Evolutionary conservation across 2,888 invertebrate species (phyloP).

Genomic region (Drosophila koepferae): DNA sequence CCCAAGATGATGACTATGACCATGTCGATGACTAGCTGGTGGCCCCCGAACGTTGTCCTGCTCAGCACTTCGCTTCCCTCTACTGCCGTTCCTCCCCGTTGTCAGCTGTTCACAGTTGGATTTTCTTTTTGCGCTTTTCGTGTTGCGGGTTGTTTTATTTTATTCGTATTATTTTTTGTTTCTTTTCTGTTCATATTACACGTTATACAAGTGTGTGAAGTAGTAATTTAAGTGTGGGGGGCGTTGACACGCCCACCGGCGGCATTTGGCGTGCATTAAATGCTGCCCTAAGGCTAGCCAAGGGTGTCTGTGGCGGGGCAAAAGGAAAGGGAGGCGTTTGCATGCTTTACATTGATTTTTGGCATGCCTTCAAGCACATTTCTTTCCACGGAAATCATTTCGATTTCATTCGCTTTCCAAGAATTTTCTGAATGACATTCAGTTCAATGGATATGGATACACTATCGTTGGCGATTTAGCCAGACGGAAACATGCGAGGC

Average conservation of each 20-base stretch:
- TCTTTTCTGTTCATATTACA: slow-evolving; percentile 61
- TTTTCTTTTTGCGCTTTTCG: slow-evolving; percentile 57
- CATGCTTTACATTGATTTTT: slow-evolving; percentile 68
- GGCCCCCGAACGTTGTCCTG: background rate
- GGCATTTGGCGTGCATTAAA: slow-evolving; percentile 71
- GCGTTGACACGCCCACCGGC: slow-evolving; percentile 69
- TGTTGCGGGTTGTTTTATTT: slow-evolving; percentile 37
- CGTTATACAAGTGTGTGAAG: slow-evolving; percentile 80
- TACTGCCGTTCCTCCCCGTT: background rate
- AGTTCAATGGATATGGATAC: slow-evolving; percentile 40
- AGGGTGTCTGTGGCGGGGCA: background rate
- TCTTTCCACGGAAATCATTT: slow-evolving; percentile 49
- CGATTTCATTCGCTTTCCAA: slow-evolving; percentile 44
- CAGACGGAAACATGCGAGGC: slow-evolving; percentile 29
- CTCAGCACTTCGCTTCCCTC: background rate
- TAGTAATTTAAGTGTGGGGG: slow-evolving; percentile 76
- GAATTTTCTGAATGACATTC: slow-evolving; percentile 55
- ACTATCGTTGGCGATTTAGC: slow-evolving; percentile 24
- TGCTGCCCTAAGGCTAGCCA: slow-evolving; percentile 40
- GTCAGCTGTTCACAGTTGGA: slow-evolving; percentile 35
- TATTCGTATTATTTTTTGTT: slow-evolving; percentile 8
- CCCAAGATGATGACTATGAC: slow-evolving; percentile 74
- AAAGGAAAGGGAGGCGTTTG: slow-evolving; percentile 20
- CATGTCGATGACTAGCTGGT: slow-evolving; percentile 67
- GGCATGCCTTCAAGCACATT: slow-evolving; percentile 67